phyloP scores from a whole-genome alignment of 2,113 vertebrate species.

The Siphamia tubifer region DNA sequence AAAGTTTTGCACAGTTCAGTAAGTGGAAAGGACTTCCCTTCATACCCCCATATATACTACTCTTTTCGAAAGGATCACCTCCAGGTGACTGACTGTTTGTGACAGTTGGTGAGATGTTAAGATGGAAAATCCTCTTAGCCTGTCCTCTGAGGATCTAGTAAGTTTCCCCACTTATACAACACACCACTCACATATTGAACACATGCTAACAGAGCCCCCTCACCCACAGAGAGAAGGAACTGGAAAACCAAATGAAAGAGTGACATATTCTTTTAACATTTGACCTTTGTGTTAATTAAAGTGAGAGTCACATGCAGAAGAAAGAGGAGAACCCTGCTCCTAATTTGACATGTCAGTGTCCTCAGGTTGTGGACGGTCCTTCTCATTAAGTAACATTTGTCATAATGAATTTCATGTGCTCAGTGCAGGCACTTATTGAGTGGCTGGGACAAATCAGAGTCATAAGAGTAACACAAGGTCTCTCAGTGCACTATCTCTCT shows the following conservation, averaged over 20 bases:
- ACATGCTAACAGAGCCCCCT: constrained; percentile 19
- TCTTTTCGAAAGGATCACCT: constrained; percentile 48
- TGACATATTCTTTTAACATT: not conserved
- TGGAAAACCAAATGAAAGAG: not conserved
- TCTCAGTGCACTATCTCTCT: too few species aligned
- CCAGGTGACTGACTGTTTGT: constrained; percentile 67
- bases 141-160: not conserved
- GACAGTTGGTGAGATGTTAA: constrained; percentile 64
- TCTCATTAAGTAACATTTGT: constrained; percentile 28
- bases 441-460: constrained; percentile 50
- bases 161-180: constrained; percentile 9
- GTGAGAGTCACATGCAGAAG: constrained; percentile 25
- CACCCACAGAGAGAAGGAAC: not conserved
- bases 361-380: not conserved
- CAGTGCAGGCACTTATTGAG: constrained; percentile 32
- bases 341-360: constrained; percentile 27
- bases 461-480: too few species aligned
- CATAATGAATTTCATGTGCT: constrained; percentile 57
- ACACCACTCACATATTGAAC: not conserved
- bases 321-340: not conserved
- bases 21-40: not conserved
- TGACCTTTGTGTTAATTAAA: not conserved
- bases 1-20: not conserved
- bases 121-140: constrained; percentile 74
- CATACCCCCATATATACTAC: not conserved